Evolutionary conservation across 2,113 vertebrate species (phyloP), one percentile per base, ranked within the genome.

Genomic region (Piaya cayana): DNA sequence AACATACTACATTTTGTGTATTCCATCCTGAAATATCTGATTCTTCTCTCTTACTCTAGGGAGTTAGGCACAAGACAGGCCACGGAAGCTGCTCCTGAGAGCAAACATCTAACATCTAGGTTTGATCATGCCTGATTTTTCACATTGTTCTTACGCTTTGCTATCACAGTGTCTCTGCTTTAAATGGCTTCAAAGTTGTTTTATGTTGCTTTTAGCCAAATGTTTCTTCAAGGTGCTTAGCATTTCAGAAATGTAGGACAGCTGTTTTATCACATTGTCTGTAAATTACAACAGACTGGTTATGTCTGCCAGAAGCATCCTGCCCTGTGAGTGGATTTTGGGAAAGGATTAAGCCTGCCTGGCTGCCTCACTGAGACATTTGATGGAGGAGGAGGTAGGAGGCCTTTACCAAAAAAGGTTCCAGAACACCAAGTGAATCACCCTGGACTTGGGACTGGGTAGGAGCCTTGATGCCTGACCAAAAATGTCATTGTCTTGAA

Each of bases 191-290:
- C 56, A 6, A 47, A 70, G 47, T 1, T 50, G 29, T n/a, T 88
- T 56, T 75, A 19, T 0, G 0, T 64, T 32, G 17, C 45, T 82
- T 49, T 21, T 60, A 83, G 77, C n/a, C 76, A 92, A 92, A 84
- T 30, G 11, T 53, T 81, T 49, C 70, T 63, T 76, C 83, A 84
- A 92, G 92, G 93, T 90, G 90, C 45, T 92, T 72, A 87, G 78
- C 62, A 50, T 14, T 27, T 60, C 63, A 76, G 69, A 89, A 63
- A 71, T 5, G 15, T 26, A 42, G 67, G 84, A 71, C 81, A 92
- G 87, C 47, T 95, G 85, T 94, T 96, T 60, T 12, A 29, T 13
- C 90, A 60, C 25, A 37, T 86, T 94, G 88, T 56, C 27, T 18
- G 30, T 75, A 81, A 92, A 45, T 59, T 75, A 71, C 82, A 86